phyloP scores from a whole-genome alignment of 1,140 invertebrate genomes.

The Cotesia chilonis region DNA sequence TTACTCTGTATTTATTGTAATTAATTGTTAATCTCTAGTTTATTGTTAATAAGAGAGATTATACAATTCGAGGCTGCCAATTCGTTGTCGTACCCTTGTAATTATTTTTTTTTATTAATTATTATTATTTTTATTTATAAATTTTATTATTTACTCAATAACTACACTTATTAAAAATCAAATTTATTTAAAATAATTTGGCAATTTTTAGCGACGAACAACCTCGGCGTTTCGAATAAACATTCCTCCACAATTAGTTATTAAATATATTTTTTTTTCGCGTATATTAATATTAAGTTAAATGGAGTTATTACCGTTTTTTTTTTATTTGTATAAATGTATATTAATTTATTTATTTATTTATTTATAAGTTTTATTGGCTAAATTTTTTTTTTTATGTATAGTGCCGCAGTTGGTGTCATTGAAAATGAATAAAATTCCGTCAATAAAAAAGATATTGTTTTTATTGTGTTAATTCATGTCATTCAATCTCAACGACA shows the following conservation, averaged over 20 bases:
- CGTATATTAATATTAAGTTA: background rate
- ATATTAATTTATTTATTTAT: background rate
- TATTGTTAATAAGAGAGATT: conserved; percentile 36
- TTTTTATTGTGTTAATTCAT: conserved; percentile 1
- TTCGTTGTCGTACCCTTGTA: conserved; percentile 17
- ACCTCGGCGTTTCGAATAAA: background rate
- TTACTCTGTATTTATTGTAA: conserved; percentile 24
- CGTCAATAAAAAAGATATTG: conserved; percentile 8
- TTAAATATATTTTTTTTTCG: conserved; percentile 5
- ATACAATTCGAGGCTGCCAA: conserved; percentile 48
- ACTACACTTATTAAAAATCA: background rate
- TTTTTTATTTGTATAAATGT: conserved; percentile 14
- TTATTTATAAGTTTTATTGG: conserved; percentile 13
- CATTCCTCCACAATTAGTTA: conserved; percentile 7
- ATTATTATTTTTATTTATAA: conserved; percentile 12
- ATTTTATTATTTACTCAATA: background rate
- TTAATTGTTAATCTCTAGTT: conserved; percentile 21
- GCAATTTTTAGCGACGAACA: background rate
- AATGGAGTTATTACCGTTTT: conserved; percentile 6
- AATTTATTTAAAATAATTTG: conserved; percentile 18
- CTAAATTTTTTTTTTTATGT: conserved; percentile 38
- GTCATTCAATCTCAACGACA: conserved; percentile 14
- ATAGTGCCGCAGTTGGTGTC: conserved; percentile 39
- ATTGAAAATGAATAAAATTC: conserved; percentile 10
- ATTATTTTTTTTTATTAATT: conserved; percentile 33